Conservation (phyloP, 2,888 invertebrate species). For the Nephrocerus scutellatus region DNA sequence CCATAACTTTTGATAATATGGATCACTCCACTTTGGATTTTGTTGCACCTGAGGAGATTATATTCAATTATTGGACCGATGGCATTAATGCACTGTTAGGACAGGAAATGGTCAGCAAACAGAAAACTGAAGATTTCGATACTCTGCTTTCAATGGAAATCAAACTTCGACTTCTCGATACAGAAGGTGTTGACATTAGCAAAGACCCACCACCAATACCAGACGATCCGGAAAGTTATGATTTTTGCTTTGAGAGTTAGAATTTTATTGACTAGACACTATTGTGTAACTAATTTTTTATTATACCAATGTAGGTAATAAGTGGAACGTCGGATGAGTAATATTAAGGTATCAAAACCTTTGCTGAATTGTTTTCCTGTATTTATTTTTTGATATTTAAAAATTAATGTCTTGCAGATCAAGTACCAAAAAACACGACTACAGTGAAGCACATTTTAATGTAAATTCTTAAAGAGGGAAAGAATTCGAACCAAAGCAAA, state of each 20-base stretch:
- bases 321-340: too few relatives aligned
- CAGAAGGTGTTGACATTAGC: constrained; percentile 91
- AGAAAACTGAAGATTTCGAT: constrained; percentile 82
- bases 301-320: too few relatives aligned
- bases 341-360: too few relatives aligned
- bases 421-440: too few relatives aligned
- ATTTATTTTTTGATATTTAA: too few relatives aligned
- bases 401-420: too few relatives aligned
- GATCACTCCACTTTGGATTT: constrained; percentile 82
- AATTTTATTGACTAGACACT: too few relatives aligned
- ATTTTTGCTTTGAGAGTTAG: constrained; percentile 56
- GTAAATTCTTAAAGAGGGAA: too few relatives aligned
- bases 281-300: too few relatives aligned
- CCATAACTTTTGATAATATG: constrained; percentile 73
- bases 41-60: constrained; percentile 82
- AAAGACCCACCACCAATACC: constrained; percentile 89
- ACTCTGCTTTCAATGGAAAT: constrained; percentile 93
- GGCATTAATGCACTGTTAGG: constrained; percentile 86
- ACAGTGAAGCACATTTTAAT: too few relatives aligned
- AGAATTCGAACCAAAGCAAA: too few relatives aligned
- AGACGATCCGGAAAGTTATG: constrained; percentile 86
- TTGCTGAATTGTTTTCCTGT: too few relatives aligned
- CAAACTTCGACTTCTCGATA: constrained; percentile 84
- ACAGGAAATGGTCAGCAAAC: constrained; percentile 81
- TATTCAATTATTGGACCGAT: constrained; percentile 92